Evolutionary conservation across 2,113 vertebrate genomes (phyloP).

Genomic region (Albula goreensis): DNA sequence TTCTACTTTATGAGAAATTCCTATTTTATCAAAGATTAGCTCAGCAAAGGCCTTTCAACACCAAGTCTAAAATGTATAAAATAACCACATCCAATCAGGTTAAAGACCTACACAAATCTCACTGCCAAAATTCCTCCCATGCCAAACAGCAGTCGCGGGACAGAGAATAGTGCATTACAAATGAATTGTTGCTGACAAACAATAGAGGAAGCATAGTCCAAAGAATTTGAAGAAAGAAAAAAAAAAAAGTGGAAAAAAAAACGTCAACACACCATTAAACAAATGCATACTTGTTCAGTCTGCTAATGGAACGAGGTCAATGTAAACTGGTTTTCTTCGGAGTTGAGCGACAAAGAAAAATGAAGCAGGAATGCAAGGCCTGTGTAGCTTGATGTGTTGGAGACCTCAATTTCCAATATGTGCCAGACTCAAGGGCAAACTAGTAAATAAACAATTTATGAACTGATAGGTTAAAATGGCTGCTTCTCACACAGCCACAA

Average conservation of each 20-base stretch:
- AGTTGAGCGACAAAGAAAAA: not conserved
- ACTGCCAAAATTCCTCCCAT: not conserved
- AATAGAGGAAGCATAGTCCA: not conserved
- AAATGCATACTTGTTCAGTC: not conserved
- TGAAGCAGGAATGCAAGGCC: not conserved
- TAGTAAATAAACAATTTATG: conserved; percentile 17
- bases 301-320: conserved; percentile 1
- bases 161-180: no score
- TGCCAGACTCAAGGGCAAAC: not conserved
- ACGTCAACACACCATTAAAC: not conserved
- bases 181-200: not conserved
- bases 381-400: not conserved
- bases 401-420: not conserved
- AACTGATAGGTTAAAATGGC: not conserved
- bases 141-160: not conserved
- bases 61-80: not conserved
- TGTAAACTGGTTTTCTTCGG: no score
- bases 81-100: not conserved
- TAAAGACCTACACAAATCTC: not conserved
- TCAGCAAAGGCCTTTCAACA: not conserved
- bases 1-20: not conserved
- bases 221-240: no score
- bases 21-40: not conserved
- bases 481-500: not conserved
- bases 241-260: not conserved